Evolutionary conservation across 2,888 invertebrate genomes (phyloP).

Genomic region (Coleophora deauratella): DNA sequence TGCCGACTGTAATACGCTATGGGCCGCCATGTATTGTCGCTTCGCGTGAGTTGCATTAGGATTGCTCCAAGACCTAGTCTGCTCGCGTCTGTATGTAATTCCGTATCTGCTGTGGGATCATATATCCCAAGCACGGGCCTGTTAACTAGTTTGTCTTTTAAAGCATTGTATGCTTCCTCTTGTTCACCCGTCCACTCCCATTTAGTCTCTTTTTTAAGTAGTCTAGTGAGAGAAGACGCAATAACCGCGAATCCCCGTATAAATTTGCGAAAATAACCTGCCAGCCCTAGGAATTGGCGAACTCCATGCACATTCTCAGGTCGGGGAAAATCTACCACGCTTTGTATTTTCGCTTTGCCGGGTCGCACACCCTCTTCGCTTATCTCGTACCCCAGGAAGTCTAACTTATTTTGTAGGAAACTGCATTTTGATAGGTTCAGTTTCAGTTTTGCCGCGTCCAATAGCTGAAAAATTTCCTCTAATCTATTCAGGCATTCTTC

Average conservation of each 20-base stretch:
- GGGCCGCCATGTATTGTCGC: constrained; percentile 2
- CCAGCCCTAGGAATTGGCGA: constrained; percentile 27
- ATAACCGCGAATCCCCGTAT: constrained; percentile 16
- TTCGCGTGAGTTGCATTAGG: constrained; percentile 1
- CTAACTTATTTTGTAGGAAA: not conserved
- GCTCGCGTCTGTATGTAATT: constrained; percentile 10
- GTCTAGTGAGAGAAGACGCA: constrained; percentile 16
- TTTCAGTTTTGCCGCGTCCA: not conserved
- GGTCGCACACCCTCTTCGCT: not conserved
- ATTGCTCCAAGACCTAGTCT: constrained; percentile 9
- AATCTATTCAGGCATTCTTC: not conserved
- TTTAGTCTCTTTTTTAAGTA: constrained; percentile 6
- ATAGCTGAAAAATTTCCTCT: not conserved
- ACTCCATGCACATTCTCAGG: constrained; percentile 24
- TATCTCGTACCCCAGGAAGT: not conserved
- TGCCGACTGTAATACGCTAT: constrained; percentile 18
- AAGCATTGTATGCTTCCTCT: constrained; percentile 6
- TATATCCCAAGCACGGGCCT: constrained; percentile 26
- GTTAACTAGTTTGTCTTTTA: constrained; percentile 11
- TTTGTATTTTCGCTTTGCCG: constrained; percentile 15
- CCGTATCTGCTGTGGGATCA: constrained; percentile 17
- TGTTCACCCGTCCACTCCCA: constrained; percentile 16
- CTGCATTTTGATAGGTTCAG: not conserved
- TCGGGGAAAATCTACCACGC: constrained; percentile 22
- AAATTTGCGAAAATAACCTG: constrained; percentile 24